Percentiles rank a stretch among this genome's conserved stretches.
phyloP scores from a whole-genome alignment of 92 coral and sea anemone species.

The Zoanthus solanderi region DNA sequence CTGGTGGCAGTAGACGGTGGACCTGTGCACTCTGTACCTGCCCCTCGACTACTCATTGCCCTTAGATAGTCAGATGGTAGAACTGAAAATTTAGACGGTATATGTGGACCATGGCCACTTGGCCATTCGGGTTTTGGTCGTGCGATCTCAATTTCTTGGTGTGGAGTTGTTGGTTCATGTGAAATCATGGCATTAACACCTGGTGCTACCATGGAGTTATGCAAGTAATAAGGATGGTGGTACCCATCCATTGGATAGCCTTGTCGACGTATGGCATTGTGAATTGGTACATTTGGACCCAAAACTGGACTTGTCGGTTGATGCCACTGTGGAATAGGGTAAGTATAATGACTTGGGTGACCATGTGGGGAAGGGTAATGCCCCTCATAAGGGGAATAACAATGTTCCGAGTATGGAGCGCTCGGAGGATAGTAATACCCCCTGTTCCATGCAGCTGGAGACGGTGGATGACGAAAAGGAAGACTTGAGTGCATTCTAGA shows the following conservation, averaged over 20 bases:
- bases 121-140: constrained; percentile 99
- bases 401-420: constrained; percentile 53
- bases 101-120: constrained; percentile 67
- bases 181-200: constrained; percentile 33
- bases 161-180: constrained; percentile 53
- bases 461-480: constrained; percentile 53
- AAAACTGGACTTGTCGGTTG: constrained; percentile 68
- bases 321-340: constrained; percentile 80
- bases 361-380: constrained; percentile 65
- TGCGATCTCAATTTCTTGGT: constrained; percentile 77
- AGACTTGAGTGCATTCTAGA: constrained; percentile 46
- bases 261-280: constrained; percentile 57
- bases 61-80: constrained; percentile 85
- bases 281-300: constrained; percentile 63
- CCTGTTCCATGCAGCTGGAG: constrained; percentile 63
- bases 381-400: constrained; percentile 73
- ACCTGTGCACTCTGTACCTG: constrained; percentile 74
- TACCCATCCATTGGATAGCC: constrained; percentile 56
- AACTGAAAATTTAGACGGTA: constrained; percentile 71
- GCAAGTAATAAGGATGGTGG: constrained; percentile 58
- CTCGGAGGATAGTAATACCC: constrained; percentile 65
- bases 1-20: constrained; percentile 99
- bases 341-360: constrained; percentile 66
- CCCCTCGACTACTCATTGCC: constrained; percentile 71
- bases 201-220: constrained; percentile 48